Evolutionary conservation across 2,888 invertebrate genomes (phyloP).

Genomic region (Drosophila merina): DNA sequence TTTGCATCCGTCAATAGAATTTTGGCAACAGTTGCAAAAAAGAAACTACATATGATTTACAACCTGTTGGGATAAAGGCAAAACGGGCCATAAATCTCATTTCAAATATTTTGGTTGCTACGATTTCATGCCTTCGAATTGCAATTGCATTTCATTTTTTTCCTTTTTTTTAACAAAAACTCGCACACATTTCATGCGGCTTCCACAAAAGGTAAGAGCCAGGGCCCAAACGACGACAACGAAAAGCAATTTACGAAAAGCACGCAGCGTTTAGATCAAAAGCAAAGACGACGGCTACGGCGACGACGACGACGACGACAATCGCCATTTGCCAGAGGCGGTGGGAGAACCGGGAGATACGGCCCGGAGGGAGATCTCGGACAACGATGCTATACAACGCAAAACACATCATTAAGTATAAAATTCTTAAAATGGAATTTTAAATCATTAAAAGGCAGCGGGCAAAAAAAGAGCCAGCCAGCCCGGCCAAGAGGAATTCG

Average conservation of each 20-base stretch:
- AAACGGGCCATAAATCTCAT: conserved; percentile 56
- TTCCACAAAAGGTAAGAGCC: conserved; percentile 69
- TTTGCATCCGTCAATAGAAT: conserved; percentile 74
- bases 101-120: conserved; percentile 74
- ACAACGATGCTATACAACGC: conserved; percentile 79
- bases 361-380: conserved; percentile 2
- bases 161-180: conserved; percentile 54
- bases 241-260: conserved; percentile 80
- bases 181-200: conserved; percentile 82
- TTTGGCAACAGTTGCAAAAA: conserved; percentile 54
- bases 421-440: conserved; percentile 85
- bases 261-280: conserved; percentile 80
- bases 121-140: conserved; percentile 71
- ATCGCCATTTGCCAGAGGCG: conserved; percentile 52
- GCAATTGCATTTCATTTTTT: conserved; percentile 69
- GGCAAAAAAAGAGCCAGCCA: conserved; percentile 28
- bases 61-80: conserved; percentile 31
- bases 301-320: conserved; percentile 42
- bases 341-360: conserved; percentile 8
- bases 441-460: conserved; percentile 80
- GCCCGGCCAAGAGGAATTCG: conserved; percentile 63
- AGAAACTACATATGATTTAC: conserved; percentile 62
- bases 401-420: conserved; percentile 85
- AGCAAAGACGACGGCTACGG: conserved; percentile 55
- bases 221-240: conserved; percentile 61